Evolutionary conservation across 2,797 vertebrate genomes (phyloP).

Genomic region (Babyrousa celebensis): DNA sequence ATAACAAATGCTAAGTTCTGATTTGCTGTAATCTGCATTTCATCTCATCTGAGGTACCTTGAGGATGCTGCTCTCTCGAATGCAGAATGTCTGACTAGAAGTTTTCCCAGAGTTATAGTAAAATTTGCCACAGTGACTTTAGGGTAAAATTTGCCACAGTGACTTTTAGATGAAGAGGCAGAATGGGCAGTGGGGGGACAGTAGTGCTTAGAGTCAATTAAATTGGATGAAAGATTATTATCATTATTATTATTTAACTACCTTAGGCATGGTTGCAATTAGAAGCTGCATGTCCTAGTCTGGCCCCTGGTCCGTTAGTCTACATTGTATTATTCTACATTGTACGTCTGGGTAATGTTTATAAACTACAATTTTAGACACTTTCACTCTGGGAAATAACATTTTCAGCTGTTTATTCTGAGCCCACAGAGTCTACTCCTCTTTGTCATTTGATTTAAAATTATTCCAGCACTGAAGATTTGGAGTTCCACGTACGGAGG

Average conservation of each 20-base stretch:
- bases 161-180: not conserved
- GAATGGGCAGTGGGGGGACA: not conserved
- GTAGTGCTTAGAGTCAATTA: not conserved
- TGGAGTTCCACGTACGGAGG: not conserved
- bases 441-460: constrained; percentile 34
- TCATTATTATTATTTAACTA: not conserved
- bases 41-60: not conserved
- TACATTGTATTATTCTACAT: not conserved
- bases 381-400: not conserved
- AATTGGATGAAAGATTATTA: not conserved
- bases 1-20: not conserved
- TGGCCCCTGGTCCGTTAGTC: not conserved
- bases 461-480: not conserved
- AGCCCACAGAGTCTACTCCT: not conserved
- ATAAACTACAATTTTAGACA: not conserved
- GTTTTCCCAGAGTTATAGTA: not conserved
- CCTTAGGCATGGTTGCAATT: not conserved
- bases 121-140: not conserved
- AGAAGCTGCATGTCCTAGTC: not conserved
- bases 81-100: not conserved
- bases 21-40: not conserved
- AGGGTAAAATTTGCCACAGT: not conserved
- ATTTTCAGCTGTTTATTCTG: not conserved
- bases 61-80: not conserved
- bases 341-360: not conserved